phyloP scores from a whole-genome alignment of 2,797 vertebrate genomes.

The Eulemur coronatus region DNA sequence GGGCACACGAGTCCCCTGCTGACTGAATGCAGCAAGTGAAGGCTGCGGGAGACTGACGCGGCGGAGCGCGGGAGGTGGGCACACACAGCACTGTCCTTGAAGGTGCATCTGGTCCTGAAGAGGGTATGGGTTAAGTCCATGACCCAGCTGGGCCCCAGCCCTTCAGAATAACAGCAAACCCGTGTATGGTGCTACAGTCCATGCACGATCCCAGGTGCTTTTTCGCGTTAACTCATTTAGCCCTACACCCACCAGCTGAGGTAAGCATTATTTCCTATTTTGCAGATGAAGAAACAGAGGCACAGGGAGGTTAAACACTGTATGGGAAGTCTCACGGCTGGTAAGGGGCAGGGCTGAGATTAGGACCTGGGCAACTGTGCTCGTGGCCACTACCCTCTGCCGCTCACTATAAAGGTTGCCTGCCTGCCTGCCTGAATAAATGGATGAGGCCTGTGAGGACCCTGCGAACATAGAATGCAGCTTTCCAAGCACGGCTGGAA shows the following conservation, averaged over 20 bases:
- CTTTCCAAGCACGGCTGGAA: background rate
- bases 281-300: background rate
- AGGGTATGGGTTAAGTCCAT: background rate
- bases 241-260: accelerated
- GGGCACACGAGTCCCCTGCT: background rate
- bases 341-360: background rate
- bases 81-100: background rate
- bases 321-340: background rate
- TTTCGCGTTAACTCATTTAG: background rate
- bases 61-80: no score
- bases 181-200: background rate
- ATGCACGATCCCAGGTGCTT: accelerated
- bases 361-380: background rate
- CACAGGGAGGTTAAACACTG: background rate
- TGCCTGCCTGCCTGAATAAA: background rate
- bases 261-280: background rate
- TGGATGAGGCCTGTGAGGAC: background rate
- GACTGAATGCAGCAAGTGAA: no score
- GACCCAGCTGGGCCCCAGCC: background rate
- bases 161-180: background rate
- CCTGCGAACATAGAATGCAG: accelerated
- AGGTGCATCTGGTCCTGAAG: background rate
- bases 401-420: background rate
- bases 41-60: background rate
- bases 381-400: background rate